Conservation (phyloP, 2,113 vertebrate genomes). For the Rhizomys pruinosus region DNA sequence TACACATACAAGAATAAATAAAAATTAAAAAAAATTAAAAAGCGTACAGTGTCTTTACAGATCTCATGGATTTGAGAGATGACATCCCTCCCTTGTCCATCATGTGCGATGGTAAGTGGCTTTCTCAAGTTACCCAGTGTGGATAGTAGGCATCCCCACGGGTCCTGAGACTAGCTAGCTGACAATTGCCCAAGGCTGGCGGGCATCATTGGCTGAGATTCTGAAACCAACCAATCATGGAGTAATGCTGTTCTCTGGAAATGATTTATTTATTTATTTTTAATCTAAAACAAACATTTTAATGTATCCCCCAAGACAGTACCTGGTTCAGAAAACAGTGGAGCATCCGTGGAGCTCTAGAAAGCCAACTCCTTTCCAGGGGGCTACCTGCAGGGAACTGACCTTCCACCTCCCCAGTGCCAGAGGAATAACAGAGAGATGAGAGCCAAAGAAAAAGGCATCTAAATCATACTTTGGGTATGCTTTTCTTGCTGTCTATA, state of each 20-base stretch:
- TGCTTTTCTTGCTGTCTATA: background rate
- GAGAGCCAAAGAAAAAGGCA: background rate
- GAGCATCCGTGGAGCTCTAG: background rate
- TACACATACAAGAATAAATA: background rate
- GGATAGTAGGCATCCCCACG: background rate
- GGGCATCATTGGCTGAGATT: background rate
- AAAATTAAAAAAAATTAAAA: background rate
- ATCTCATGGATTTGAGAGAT: background rate
- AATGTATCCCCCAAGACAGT: slow-evolving; percentile 35
- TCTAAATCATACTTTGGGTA: background rate
- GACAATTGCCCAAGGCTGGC: background rate
- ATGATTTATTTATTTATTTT: slow-evolving; percentile 41
- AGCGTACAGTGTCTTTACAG: background rate
- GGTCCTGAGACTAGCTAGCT: background rate
- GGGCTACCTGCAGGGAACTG: background rate
- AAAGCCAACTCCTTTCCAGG: background rate
- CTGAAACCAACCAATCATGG: background rate
- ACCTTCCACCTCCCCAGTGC: background rate
- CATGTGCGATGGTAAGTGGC: background rate
- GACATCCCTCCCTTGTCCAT: background rate
- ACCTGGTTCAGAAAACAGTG: slow-evolving; percentile 19
- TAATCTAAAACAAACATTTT: slow-evolving; percentile 10
- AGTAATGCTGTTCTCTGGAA: slow-evolving; percentile 16
- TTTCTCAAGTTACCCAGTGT: background rate
- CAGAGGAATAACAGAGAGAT: background rate